Evolutionary conservation across 2,797 vertebrate genomes (phyloP).

Genomic region (Alosa sapidissima): DNA sequence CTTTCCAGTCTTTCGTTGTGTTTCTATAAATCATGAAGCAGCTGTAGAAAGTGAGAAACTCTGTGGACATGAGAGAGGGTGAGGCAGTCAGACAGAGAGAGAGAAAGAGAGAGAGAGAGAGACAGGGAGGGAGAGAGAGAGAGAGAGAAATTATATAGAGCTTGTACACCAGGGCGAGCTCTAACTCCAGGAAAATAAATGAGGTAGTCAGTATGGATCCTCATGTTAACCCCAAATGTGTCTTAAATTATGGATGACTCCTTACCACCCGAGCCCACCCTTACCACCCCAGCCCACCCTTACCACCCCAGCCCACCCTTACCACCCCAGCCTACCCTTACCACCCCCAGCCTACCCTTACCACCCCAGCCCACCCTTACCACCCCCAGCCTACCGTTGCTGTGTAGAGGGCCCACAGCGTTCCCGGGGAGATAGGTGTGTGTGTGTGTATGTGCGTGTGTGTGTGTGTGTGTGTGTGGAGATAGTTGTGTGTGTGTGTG

Average conservation of each 20-base stretch:
- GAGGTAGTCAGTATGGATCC: background rate
- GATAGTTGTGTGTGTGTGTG: too few species aligned
- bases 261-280: background rate
- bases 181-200: conserved; percentile 8
- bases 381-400: background rate
- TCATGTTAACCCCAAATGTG: background rate
- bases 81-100: background rate
- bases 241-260: conserved; percentile 17
- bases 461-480: conserved; percentile 29
- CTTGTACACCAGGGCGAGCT: conserved; percentile 9
- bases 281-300: too few species aligned
- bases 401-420: background rate
- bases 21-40: background rate
- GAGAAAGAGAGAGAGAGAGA: background rate
- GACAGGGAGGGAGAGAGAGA: background rate
- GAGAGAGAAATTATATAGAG: background rate
- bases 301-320: background rate
- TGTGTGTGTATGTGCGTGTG: conserved; percentile 35
- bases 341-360: too few species aligned
- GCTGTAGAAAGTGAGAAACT: background rate
- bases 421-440: conserved; percentile 41
- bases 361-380: too few species aligned
- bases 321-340: too few species aligned
- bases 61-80: background rate
- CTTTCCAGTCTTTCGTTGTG: background rate